Evolutionary conservation across 2,888 invertebrate genomes (phyloP), one percentile per base, ranked within the genome.

Genomic region (Trissoscelio sp.): DNA sequence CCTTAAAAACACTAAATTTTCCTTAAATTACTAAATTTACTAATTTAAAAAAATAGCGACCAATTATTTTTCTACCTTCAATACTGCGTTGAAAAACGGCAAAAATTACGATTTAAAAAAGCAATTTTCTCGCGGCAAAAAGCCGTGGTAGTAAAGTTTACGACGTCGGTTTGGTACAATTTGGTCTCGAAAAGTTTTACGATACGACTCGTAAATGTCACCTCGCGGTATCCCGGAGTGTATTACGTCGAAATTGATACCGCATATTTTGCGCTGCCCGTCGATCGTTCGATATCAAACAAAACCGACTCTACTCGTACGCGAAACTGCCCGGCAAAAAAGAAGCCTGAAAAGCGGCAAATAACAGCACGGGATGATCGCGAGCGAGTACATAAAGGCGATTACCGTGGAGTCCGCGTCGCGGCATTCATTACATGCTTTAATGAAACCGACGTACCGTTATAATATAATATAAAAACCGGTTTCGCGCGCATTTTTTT

Each of bases 381-480:
- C 46, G 62, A 64, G 53, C 48, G 39, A 51, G 77, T 55, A 18
- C 44, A 37, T 77, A 77, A 66, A 18, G 20, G 69, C 0, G 62
- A 62, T 77, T 62, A 46, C 39, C 3, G n/a, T 2, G 22, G 39
- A 18, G 28, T 62, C 31, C 42, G 42, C 58, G 39, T 58, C 48
- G 58, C 22, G 48, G 64, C 55, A 20, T 46, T 64, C 46, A 57
- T 74, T 74, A 64, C 16, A 46, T 57, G 62, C 57, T 39, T 66
- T 77, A 77, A 77, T 69, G 77, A 69, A 77, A 69, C 69, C 60
- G 39, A 2, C 37, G 53, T 67, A 67, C 77, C 77, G 77, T 69
- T 77, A 77, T 67, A 67, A 75, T 66, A 66, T 74, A 74, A 75
- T 67, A 60, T 75, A 75, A 75, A 58, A 75, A 75, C 75, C 75